Conservation (phyloP, 2,888 invertebrate genomes). For the Drosophila conformis region DNA sequence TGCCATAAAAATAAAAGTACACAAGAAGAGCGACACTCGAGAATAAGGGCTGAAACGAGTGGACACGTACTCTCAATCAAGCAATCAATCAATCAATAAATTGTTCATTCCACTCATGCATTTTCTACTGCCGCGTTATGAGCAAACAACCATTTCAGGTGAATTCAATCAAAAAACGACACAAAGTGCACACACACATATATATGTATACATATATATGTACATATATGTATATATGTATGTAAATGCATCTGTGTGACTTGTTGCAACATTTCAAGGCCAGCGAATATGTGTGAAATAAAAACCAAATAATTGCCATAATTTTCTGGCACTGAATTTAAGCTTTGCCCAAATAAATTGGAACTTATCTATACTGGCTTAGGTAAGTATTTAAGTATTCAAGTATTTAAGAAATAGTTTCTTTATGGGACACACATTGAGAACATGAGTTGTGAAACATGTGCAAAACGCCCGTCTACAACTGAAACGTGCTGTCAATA, state of each 20-base stretch:
- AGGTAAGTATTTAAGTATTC: neutral
- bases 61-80: conserved; percentile 25
- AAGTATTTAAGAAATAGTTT: conserved; percentile 10
- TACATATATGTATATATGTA: neutral
- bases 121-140: conserved; percentile 51
- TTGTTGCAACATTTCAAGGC: conserved; percentile 18
- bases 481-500: conserved; percentile 75
- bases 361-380: neutral
- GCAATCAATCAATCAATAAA: conserved; percentile 62
- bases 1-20: conserved; percentile 38
- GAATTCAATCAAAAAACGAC: conserved; percentile 62
- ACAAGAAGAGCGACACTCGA: conserved; percentile 4
- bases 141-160: conserved; percentile 42
- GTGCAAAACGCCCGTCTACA: conserved; percentile 66
- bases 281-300: conserved; percentile 3
- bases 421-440: conserved; percentile 18
- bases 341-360: conserved; percentile 54
- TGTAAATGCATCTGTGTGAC: conserved; percentile 46
- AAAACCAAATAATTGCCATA: conserved; percentile 20
- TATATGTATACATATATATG: neutral
- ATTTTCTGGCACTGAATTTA: conserved; percentile 33
- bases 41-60: conserved; percentile 6
- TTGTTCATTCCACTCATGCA: conserved; percentile 37
- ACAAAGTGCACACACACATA: conserved; percentile 23
- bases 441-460: conserved; percentile 41